Conservation (phyloP, 1,140 invertebrate genomes). For the Heterodera carotae region DNA sequence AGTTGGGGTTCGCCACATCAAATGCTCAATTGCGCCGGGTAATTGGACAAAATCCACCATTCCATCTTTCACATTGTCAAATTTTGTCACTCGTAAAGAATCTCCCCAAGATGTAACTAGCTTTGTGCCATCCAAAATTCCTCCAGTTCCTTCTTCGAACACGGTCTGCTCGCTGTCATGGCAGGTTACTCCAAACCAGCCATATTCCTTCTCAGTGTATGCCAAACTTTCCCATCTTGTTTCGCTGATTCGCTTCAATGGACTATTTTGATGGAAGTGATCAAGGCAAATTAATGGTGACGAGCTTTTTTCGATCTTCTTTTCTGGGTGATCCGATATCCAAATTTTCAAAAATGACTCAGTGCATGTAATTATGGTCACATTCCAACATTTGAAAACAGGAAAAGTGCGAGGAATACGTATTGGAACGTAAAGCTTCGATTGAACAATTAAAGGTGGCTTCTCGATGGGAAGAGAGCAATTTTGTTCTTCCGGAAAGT, state of each 20-base stretch:
- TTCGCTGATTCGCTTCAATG: not conserved
- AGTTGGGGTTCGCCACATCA: not conserved
- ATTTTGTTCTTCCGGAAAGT: not conserved
- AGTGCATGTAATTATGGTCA: not conserved
- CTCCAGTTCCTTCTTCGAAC: not conserved
- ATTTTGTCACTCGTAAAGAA: not conserved
- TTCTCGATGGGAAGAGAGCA: not conserved
- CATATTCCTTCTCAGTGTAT: not conserved
- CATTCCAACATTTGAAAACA: not conserved
- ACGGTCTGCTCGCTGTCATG: not conserved
- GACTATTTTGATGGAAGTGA: too few species aligned
- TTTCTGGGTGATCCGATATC: not conserved
- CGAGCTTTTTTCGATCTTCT: not conserved
- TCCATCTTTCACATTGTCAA: not conserved
- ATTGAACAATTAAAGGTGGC: not conserved
- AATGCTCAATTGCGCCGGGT: not conserved
- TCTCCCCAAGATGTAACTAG: conserved; percentile 9
- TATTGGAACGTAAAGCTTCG: not conserved
- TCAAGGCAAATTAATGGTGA: too few species aligned
- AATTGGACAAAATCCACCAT: not conserved
- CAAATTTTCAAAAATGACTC: not conserved
- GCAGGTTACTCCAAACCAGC: not conserved
- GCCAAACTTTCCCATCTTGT: not conserved
- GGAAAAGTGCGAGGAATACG: not conserved
- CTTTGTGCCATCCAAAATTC: not conserved